Evolutionary conservation across 2,797 vertebrate genomes (phyloP), one percentile per base, ranked within the genome.

Genomic region (Hypotaenidia philippensis): DNA sequence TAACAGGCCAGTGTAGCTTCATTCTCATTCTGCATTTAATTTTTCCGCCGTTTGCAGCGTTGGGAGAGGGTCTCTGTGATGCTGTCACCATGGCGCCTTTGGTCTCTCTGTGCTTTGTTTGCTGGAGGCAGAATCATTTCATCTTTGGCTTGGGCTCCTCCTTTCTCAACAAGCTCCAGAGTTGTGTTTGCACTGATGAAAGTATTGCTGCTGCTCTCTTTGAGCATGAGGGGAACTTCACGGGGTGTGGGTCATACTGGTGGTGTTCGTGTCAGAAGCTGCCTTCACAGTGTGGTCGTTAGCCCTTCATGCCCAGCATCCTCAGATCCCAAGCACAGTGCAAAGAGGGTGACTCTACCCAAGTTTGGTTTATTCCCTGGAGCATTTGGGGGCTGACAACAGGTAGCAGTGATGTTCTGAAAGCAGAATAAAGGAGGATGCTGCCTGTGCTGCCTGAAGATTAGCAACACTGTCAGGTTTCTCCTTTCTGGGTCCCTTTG

Each of bases 41-140:
- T 82, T 72, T 31, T 19, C 22, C 13, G 1, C 55, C 1, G 0
- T 50, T n/a, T 2, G 14, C 53, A 77, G 57, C 53, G 11, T 16
- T 32, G 38, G 66, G 55, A 53, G 32, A 19, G 60, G 63, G 11
- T 55, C 78, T 52, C 76, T 31, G n/a, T 18, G 11, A 19, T 8
- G 31, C 32, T 38, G 0, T 18, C 40, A 3, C 10, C 5, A 4
- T 0, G 0, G 27, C 0, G 1, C 55, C 75, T 61, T 26, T 15
- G 55, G 31, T 27, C 23, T 21, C 44, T 41, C 78, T 36, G 7
- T 0, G 1, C 47, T 49, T 17, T 29, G 22, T 59, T 70, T 32
- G 57, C 63, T 52, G 68, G n/a, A 31, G 36, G 61, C 44, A 65
- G 71, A 61, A 49, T 29, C 27, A 4, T 26, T 82, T 56, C 4